Percentiles rank a stretch among this genome's conserved stretches.
Conservation (phyloP, 1,140 invertebrate genomes). For the Brachionus sp. region DNA sequence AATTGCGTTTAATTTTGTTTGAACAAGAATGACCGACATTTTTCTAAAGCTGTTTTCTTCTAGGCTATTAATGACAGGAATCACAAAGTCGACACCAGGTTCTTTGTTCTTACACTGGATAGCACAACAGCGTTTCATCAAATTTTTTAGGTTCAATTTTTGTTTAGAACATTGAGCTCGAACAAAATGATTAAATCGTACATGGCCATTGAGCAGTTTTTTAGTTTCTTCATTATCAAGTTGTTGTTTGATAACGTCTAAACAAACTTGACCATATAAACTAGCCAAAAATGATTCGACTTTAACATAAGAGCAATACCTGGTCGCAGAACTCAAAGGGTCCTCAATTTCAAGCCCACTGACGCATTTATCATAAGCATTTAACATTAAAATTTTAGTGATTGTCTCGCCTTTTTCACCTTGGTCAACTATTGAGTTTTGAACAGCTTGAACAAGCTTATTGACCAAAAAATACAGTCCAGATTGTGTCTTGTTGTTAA, state of each 20-base stretch:
- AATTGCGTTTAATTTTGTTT: not conserved
- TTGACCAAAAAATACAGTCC: not conserved
- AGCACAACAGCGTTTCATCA: not conserved
- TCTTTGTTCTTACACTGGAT: not conserved
- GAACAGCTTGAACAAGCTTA: not conserved
- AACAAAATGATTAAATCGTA: not conserved
- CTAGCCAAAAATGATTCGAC: not conserved
- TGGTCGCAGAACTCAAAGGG: not conserved
- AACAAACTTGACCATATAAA: not conserved
- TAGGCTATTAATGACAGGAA: not conserved
- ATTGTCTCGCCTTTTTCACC: conserved; percentile 22
- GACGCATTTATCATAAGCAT: not conserved
- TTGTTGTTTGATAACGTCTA: not conserved
- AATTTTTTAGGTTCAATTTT: not conserved
- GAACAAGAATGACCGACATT: not conserved
- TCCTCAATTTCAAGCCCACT: not conserved
- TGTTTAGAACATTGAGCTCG: not conserved
- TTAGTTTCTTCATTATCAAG: not conserved
- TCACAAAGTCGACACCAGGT: not conserved
- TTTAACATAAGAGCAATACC: not conserved
- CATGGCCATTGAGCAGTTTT: not conserved
- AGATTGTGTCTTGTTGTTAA: not conserved
- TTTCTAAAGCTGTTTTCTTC: not conserved
- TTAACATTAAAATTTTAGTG: not conserved
- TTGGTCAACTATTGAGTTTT: not conserved